phyloP scores from a whole-genome alignment of 2,888 invertebrate species.

The Lasioglossum figueresi region DNA sequence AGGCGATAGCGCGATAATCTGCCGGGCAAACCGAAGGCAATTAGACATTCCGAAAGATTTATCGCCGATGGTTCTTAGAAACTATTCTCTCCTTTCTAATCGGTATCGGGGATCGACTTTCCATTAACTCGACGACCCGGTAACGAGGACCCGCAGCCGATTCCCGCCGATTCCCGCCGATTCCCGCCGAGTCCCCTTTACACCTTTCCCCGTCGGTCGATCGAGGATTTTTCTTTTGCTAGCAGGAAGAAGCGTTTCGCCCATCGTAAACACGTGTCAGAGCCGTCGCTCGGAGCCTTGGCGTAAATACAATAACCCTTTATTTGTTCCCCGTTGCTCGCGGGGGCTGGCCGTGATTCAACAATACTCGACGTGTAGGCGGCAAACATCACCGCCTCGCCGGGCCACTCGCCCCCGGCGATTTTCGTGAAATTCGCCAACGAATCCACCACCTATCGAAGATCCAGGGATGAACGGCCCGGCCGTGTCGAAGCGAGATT shows the following conservation, averaged over 20 bases:
- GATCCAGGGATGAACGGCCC: slow-evolving; percentile 47
- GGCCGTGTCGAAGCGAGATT: slow-evolving; percentile 19
- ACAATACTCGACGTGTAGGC: slow-evolving; percentile 80
- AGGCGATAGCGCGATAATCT: slow-evolving; percentile 50
- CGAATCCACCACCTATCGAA: slow-evolving; percentile 60
- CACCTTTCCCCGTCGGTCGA: not conserved
- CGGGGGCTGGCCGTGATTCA: slow-evolving; percentile 80
- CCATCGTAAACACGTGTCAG: slow-evolving; percentile 63
- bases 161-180: not conserved
- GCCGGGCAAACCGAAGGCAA: slow-evolving; percentile 22
- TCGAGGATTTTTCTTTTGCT: slow-evolving; percentile 12
- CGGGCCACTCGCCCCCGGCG: slow-evolving; percentile 71
- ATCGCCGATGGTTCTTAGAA: slow-evolving; percentile 1
- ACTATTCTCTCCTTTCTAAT: not conserved
- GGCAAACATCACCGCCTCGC: slow-evolving; percentile 77
- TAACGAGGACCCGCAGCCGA: not conserved
- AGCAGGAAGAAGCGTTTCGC: slow-evolving; percentile 49
- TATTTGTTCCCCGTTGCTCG: slow-evolving; percentile 80
- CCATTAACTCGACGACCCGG: not conserved
- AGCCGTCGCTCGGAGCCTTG: slow-evolving; percentile 72
- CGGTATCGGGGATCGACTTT: slow-evolving; percentile 1
- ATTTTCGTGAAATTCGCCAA: slow-evolving; percentile 75
- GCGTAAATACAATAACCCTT: slow-evolving; percentile 84
- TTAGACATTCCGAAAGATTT: slow-evolving; percentile 26
- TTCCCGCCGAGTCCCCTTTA: not conserved